phyloP scores from a whole-genome alignment of 1,140 invertebrate species.

The Halyomorpha halys region DNA sequence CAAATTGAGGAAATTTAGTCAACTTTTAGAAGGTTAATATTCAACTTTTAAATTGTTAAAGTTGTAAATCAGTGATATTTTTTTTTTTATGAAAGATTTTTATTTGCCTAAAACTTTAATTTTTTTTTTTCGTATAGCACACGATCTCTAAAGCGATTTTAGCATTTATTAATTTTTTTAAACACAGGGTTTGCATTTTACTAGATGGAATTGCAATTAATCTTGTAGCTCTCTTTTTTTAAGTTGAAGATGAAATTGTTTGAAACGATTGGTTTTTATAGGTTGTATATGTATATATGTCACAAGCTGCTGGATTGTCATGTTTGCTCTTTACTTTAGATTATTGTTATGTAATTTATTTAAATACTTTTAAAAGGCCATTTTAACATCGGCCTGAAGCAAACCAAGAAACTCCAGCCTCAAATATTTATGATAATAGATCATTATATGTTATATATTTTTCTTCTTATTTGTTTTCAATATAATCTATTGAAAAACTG shows the following conservation, averaged over 20 bases:
- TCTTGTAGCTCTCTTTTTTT: too few relatives aligned
- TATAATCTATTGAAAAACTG: conserved; percentile 9
- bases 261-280: too few relatives aligned
- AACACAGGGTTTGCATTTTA: too few relatives aligned
- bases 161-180: conserved; percentile 3
- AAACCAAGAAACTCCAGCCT: neutral
- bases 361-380: too few relatives aligned
- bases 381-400: neutral
- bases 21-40: neutral
- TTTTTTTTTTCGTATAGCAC: neutral
- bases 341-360: too few relatives aligned
- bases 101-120: too few relatives aligned
- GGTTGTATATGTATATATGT: too few relatives aligned
- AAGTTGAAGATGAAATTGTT: too few relatives aligned
- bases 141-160: conserved; percentile 4
- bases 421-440: conserved; percentile 5
- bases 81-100: neutral
- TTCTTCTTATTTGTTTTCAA: conserved; percentile 11
- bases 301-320: too few relatives aligned
- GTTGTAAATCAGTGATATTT: conserved; percentile 1
- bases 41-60: conserved; percentile 2
- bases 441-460: conserved; percentile 4
- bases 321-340: too few relatives aligned
- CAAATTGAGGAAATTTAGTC: conserved; percentile 9
- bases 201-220: too few relatives aligned